Percentiles rank a stretch among this genome's conserved stretches.
Evolutionary conservation across 2,113 vertebrate genomes (phyloP).

Genomic region (Varanus salvator): DNA sequence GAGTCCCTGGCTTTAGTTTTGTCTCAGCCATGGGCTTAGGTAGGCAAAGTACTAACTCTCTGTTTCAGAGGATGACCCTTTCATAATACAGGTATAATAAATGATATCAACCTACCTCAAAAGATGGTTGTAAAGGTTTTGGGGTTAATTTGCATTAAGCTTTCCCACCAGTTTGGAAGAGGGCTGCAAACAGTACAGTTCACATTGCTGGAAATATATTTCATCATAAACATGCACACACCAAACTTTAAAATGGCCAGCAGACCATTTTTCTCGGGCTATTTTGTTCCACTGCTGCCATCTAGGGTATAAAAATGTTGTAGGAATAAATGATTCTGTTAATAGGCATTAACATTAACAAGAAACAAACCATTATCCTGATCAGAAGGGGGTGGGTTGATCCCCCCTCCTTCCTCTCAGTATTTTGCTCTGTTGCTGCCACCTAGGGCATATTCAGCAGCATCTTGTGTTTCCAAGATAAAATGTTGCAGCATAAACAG

Average conservation of each 20-base stretch:
- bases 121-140: not conserved
- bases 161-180: not conserved
- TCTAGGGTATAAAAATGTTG: conserved; percentile 72
- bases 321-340: conserved; percentile 47
- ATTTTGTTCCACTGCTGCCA: conserved; percentile 81
- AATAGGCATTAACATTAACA: conserved; percentile 42
- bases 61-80: not conserved
- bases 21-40: not conserved
- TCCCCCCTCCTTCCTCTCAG: not conserved
- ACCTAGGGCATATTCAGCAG: conserved; percentile 50
- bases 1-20: not conserved
- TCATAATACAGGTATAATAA: not conserved
- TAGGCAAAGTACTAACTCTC: too few species aligned
- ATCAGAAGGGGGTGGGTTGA: not conserved
- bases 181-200: not conserved
- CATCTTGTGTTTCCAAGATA: not conserved
- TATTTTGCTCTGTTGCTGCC: conserved; percentile 64
- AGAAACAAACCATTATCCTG: conserved; percentile 22
- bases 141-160: not conserved
- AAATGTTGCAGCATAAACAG: not conserved
- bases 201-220: conserved; percentile 11
- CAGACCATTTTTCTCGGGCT: conserved; percentile 20
- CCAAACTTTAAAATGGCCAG: not conserved
- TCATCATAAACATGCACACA: not conserved
- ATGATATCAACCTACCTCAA: not conserved